Evolutionary conservation across 2,888 invertebrate genomes (phyloP), one percentile per base, ranked within the genome.

Genomic region (Caenorhabditis sulstoni): DNA sequence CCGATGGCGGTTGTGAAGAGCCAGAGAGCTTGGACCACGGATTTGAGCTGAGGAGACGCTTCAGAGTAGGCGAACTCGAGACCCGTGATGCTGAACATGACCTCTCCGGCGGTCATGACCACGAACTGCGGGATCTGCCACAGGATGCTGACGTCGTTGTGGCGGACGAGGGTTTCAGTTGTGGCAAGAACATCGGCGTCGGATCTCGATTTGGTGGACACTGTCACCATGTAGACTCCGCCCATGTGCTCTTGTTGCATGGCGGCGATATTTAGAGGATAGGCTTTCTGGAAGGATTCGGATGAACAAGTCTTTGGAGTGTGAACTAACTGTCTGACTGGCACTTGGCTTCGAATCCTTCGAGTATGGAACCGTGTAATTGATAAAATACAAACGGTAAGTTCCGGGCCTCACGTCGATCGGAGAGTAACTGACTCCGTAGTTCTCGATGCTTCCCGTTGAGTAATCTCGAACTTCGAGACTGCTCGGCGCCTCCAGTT

Each of bases 1-100:
- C 98, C 98, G 87, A 97, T 93, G 0, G 97, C 95, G 0, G 95
- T 95, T 0, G 96, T 96, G 47, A 97, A 92, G 14, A 96, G 92
- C 95, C 96, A 98, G 8, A 94, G 93, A 0, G 97, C 95, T 90
- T 95, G 94, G 59, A 98, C 91, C 0, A 98, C 94, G 0, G 97
- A 95, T 91, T 97, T 98, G 96, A 98, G 96, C 79, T 94, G 94
- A 7, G 92, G 90, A 0, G 97, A 96, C 0, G 97, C 95, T 78
- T 84, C 79, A 2, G 79, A 58, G 62, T 84, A 84, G 3, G 85
- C 77, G 81, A 92, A 92, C 37, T 90, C 87, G 4, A 91, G 88
- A 1, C 92, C 92, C 41, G 91, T 91, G 61, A 92, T 89, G 29
- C 91, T 90, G 85, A 92, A 91, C 52, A 92, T 87, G 12, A 92